Percentiles rank a stretch among this genome's conserved stretches.
These are phyloP conservation scores for Eudyptes chrysolophus DNA, from an alignment of 2,113 vertebrate genomes.

Conservation along the genomic window DNA sequence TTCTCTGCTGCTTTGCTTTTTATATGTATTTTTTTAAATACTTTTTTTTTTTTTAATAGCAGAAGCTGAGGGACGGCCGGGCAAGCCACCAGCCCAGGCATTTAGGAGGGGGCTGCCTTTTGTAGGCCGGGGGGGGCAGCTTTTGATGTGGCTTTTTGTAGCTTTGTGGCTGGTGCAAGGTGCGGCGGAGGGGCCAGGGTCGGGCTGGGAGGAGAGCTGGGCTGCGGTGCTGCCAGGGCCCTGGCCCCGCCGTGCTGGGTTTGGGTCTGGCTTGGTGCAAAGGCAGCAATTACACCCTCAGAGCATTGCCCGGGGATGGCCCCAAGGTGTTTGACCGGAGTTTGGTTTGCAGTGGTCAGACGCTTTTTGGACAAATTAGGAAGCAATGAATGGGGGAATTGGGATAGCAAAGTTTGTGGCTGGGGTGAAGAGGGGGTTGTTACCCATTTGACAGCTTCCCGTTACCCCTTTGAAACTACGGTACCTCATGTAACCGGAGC, in stretches of 20 bases:
- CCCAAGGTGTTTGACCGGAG: fast-evolving
- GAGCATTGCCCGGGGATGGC: background rate
- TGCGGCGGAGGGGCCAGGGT: fast-evolving
- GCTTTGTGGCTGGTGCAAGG: background rate
- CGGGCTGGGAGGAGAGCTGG: background rate
- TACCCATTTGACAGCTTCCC: background rate
- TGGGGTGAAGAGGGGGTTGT: background rate
- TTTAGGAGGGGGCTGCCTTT: background rate
- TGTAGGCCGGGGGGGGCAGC: background rate
- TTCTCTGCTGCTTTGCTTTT: background rate
- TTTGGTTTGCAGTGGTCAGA: background rate
- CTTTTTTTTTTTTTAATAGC: background rate
- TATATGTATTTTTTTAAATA: background rate
- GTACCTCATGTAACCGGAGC: fast-evolving
- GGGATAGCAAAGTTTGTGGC: background rate
- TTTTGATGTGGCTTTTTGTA: background rate
- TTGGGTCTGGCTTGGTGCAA: background rate
- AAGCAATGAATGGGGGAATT: background rate
- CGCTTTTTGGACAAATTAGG: background rate
- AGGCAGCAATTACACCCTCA: fast-evolving
- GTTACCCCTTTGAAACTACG: fast-evolving
- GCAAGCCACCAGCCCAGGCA: background rate
- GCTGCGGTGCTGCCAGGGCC: background rate
- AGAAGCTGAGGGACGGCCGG: background rate
- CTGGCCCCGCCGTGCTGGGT: background rate